Evolutionary conservation across 92 coral and sea anemone species (phyloP).

Genomic region (Scolanthus callimorphus): DNA sequence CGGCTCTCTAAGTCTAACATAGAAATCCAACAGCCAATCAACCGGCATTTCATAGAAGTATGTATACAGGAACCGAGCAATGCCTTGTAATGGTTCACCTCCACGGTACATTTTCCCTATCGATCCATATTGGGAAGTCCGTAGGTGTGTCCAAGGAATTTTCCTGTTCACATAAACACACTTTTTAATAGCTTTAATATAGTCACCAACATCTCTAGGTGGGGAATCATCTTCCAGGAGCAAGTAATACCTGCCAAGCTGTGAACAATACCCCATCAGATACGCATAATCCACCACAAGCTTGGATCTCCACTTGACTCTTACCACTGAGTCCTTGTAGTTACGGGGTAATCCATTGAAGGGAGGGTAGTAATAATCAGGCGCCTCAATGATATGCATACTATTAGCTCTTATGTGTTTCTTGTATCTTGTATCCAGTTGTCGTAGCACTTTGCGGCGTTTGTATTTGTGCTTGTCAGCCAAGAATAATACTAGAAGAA

Average conservation of each 20-base stretch:
- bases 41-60: background rate
- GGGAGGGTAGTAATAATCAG: constrained; percentile 18
- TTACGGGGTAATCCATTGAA: constrained; percentile 11
- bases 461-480: background rate
- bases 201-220: background rate
- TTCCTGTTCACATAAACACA: background rate
- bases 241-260: constrained; percentile 37
- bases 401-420: background rate
- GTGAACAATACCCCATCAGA: constrained; percentile 36
- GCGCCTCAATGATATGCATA: constrained; percentile 23
- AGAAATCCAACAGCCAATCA: background rate
- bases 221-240: constrained; percentile 45
- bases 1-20: too few relatives aligned
- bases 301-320: constrained; percentile 51
- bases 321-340: constrained; percentile 36
- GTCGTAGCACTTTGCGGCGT: background rate
- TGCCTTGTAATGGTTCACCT: background rate
- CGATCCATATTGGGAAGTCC: background rate
- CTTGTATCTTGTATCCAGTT: background rate
- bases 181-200: background rate
- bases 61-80: background rate
- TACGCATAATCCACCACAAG: constrained; percentile 43
- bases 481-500: background rate
- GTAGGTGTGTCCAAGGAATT: background rate
- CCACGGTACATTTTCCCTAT: background rate